A percentile compares a stretch with the other conserved stretches of the same genome.
Conservation (phyloP, 1,140 invertebrate species). For the Drosophila arizonae region DNA sequence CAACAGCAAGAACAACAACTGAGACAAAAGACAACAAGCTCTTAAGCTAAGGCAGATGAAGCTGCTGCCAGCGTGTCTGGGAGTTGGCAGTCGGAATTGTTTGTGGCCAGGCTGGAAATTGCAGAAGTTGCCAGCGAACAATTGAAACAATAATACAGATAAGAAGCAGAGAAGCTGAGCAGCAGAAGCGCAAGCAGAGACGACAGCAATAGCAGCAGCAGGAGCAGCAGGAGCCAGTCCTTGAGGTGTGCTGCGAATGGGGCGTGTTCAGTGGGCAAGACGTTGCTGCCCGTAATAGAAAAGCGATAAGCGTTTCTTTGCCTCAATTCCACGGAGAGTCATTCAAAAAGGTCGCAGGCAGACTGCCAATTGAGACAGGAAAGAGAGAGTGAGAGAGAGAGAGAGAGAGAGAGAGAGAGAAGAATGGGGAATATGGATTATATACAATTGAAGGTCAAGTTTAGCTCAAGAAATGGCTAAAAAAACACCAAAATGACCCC, state of each 20-base stretch:
- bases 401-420: neutral
- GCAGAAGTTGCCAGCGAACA: slow-evolving; percentile 43
- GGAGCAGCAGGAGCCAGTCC: too few species aligned
- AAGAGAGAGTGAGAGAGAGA: neutral
- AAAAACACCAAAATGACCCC: slow-evolving; percentile 25
- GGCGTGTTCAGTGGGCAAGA: neutral
- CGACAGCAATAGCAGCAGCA: neutral
- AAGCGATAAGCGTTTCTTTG: slow-evolving; percentile 66
- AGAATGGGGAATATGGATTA: neutral
- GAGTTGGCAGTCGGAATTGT: slow-evolving; percentile 40
- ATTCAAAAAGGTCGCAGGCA: slow-evolving; percentile 68
- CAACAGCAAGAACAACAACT: slow-evolving; percentile 7
- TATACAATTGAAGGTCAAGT: slow-evolving; percentile 66
- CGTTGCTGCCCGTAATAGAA: slow-evolving; percentile 63
- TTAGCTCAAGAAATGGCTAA: slow-evolving; percentile 53
- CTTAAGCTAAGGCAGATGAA: slow-evolving; percentile 14
- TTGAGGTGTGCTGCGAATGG: neutral
- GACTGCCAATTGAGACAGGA: neutral
- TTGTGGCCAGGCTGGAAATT: slow-evolving; percentile 47
- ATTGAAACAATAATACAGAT: slow-evolving; percentile 54
- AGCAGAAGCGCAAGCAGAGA: neutral
- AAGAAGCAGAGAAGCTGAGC: slow-evolving; percentile 16
- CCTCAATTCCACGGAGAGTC: slow-evolving; percentile 69
- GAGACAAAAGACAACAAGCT: slow-evolving; percentile 9
- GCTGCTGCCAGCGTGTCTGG: slow-evolving; percentile 43